A percentile compares a stretch with the other conserved stretches of the same genome.
phyloP scores from a whole-genome alignment of 2,888 invertebrate species.

The Hydriomena furcata region DNA sequence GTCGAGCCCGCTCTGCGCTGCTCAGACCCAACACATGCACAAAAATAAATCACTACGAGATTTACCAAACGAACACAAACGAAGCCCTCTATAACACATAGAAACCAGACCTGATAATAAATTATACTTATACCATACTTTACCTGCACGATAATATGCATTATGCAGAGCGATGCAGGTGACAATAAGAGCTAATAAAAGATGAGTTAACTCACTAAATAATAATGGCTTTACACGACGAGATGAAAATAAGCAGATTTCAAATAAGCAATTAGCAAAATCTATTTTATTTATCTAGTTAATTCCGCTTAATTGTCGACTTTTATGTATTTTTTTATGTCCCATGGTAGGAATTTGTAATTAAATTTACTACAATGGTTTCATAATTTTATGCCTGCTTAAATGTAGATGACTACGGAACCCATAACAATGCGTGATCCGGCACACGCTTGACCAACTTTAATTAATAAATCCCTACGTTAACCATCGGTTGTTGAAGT shows the following conservation, averaged over 20 bases:
- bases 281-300: no score
- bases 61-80: slow-evolving; percentile 21
- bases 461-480: neutral
- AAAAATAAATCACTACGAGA: slow-evolving; percentile 42
- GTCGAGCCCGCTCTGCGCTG: slow-evolving; percentile 44
- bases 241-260: no score
- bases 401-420: no score
- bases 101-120: slow-evolving; percentile 24
- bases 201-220: neutral
- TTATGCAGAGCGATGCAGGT: slow-evolving; percentile 29
- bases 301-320: no score
- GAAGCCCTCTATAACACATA: slow-evolving; percentile 16
- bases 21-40: slow-evolving; percentile 39
- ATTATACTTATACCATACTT: slow-evolving; percentile 28
- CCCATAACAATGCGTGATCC: slow-evolving; percentile 2
- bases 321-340: no score
- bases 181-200: slow-evolving; percentile 30
- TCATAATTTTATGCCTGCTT: no score
- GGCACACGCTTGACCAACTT: slow-evolving; percentile 2
- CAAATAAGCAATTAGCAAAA: no score
- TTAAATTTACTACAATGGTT: no score
- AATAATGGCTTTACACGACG: no score
- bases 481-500: slow-evolving; percentile 4
- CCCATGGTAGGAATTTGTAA: no score
- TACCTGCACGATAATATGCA: slow-evolving; percentile 32